Evolutionary conservation across 2,797 vertebrate species (phyloP).

Genomic region (Cetoscarus ocellatus): DNA sequence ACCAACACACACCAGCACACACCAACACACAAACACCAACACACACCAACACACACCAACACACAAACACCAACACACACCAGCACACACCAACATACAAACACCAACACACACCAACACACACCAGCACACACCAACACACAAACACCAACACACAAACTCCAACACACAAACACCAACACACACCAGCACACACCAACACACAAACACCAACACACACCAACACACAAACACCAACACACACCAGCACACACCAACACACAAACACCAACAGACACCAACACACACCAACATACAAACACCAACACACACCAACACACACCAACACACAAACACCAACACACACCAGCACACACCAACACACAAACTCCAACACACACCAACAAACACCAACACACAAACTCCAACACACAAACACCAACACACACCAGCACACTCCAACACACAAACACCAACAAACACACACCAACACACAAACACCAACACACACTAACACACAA

Average conservation of each 20-base stretch:
- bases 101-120: background rate
- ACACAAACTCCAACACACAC: background rate
- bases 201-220: background rate
- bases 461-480: no score
- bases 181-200: slow-evolving; percentile 14
- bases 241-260: background rate
- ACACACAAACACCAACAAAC: no score
- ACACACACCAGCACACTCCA: no score
- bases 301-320: no score
- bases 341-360: no score
- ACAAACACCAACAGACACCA: no score
- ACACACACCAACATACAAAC: no score
- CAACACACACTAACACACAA: no score
- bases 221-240: slow-evolving; percentile 26
- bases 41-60: slow-evolving; percentile 14
- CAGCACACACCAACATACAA: no score
- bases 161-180: slow-evolving; percentile 1
- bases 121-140: slow-evolving; percentile 4
- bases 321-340: no score
- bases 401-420: no score
- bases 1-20: background rate
- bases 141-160: slow-evolving; percentile 9
- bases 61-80: background rate
- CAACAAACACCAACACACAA: no score
- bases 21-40: background rate